These are phyloP conservation scores for Ceratosolen fusciceps DNA, from an alignment of 1,140 invertebrate genomes.

Conservation along the genomic window DNA sequence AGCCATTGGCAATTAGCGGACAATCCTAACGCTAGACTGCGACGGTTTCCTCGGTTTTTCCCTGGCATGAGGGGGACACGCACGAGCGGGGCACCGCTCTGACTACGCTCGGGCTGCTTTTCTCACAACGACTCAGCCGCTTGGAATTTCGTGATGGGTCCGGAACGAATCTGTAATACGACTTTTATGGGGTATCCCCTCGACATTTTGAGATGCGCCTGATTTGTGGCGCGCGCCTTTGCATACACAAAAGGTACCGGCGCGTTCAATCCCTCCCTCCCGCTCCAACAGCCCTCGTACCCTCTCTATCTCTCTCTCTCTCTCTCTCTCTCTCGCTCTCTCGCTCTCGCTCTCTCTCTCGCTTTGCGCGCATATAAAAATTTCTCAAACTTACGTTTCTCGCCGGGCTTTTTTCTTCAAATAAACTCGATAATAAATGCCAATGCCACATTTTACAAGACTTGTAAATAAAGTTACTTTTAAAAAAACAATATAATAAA, in stretches of 20 bases:
- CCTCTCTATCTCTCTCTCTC: background rate
- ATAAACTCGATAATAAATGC: conserved; percentile 48
- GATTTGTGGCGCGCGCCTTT: conserved; percentile 64
- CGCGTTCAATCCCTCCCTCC: background rate
- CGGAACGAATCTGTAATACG: conserved; percentile 71
- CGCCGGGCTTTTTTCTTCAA: conserved; percentile 36
- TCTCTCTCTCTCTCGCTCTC: background rate
- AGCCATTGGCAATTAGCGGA: background rate
- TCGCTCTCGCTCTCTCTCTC: conserved; percentile 31
- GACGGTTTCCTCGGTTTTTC: background rate
- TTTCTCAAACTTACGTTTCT: conserved; percentile 32
- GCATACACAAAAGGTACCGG: conserved; percentile 53
- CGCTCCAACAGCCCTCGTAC: background rate
- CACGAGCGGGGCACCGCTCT: background rate
- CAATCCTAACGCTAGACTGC: background rate
- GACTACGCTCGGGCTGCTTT: no score
- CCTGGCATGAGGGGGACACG: no score
- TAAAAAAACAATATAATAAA: background rate
- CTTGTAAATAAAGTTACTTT: conserved; percentile 41
- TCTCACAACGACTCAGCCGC: background rate
- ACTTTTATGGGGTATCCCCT: conserved; percentile 67
- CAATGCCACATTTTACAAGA: conserved; percentile 37
- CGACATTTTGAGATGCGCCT: conserved; percentile 63
- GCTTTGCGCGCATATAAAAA: conserved; percentile 45
- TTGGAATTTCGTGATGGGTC: conserved; percentile 64